Base-by-base conservation (phyloP, 2,888 invertebrate species). In the Macaria notata region DNA sequence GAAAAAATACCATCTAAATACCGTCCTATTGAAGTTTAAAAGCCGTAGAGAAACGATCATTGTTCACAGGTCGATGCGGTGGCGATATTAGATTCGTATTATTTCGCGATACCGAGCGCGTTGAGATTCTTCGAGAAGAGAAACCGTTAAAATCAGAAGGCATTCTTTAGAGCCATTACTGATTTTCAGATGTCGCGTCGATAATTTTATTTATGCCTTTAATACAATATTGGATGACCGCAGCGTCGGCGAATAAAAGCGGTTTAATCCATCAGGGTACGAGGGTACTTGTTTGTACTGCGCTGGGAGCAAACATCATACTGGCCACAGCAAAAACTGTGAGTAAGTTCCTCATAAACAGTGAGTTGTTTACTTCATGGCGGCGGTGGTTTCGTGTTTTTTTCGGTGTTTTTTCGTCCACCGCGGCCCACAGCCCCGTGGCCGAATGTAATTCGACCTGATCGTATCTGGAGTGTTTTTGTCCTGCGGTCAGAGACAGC, bases 1-100 rank as follows among this genome's bases (percentile, higher is more conserved):
- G 77, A 86, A 83, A 88, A 89, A 90, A 89, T 80, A 83, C 81
- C 84, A 86, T 86, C 87, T 87, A 90, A 90, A 88, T 90, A 88
- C 83, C 76, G 71, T 81, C 78, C 88, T 83, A 90, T 90, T 89
- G 85, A 90, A 69, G 90, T 87, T 89, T 90, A 91, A 91, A 89
- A 89, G 87, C 86, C 91, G 87, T 85, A 79, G 82, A 83, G 84
- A 86, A 88, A 84, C 81, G 81, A 30, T 68, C 67, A 79, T 91
- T 91, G 90, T 91, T 80, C 79, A 78, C 75, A 71, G 75, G 63
- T 76, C 81, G 80, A 84, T 83, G 86, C 85, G 83, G 90, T 88
- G 86, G 88, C 88, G 82, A 84, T 86, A 90, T 90, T 87, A 83
- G 86, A 84, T 78, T 86, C 86, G 82, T 85, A 90, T 90, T 88